Conservation (phyloP, 2,888 invertebrate species). For the Troglohyphantes excavatus region DNA sequence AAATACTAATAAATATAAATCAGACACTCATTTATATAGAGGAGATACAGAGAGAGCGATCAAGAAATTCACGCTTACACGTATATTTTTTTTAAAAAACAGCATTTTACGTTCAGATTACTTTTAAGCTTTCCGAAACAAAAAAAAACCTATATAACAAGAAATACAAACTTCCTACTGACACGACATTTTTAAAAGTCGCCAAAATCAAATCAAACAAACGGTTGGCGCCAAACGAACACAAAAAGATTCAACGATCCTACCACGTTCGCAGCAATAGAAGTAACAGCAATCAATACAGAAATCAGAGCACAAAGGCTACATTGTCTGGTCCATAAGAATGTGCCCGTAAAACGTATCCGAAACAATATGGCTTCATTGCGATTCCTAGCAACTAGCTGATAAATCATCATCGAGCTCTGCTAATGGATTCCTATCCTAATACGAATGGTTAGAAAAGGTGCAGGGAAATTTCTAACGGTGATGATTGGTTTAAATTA, state of each 20-base stretch:
- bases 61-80: too few relatives aligned
- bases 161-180: background rate
- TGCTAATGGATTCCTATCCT: background rate
- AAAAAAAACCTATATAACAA: background rate
- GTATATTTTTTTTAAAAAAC: too few relatives aligned
- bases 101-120: too few relatives aligned
- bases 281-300: conserved; percentile 34
- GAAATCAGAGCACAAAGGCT: conserved; percentile 52
- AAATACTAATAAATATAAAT: too few relatives aligned
- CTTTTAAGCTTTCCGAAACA: too few relatives aligned
- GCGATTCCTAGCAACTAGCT: conserved; percentile 10
- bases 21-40: too few relatives aligned
- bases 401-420: conserved; percentile 19
- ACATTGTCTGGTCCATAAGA: conserved; percentile 35
- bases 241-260: background rate
- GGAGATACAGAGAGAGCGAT: too few relatives aligned
- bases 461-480: background rate
- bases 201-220: too few relatives aligned
- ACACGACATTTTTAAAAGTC: too few relatives aligned
- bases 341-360: conserved; percentile 27
- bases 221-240: too few relatives aligned
- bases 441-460: background rate
- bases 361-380: conserved; percentile 17
- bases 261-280: conserved; percentile 32
- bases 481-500: background rate